A percentile compares a stretch with the other conserved stretches of the same genome.
Conservation (phyloP, 2,797 vertebrate genomes). For the Pteropus rufus region DNA sequence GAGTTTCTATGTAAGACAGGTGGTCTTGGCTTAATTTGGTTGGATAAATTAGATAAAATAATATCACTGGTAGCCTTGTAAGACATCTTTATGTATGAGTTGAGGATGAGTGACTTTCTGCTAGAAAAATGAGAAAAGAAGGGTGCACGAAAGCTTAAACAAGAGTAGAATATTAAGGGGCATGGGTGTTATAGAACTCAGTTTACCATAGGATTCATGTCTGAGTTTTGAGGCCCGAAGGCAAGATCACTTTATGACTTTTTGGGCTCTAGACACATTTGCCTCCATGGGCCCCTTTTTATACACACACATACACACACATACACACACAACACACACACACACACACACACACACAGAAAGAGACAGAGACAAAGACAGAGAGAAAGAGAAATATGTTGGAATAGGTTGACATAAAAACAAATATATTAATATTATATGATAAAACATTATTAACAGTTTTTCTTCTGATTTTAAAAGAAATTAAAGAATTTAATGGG, state of each 20-base stretch:
- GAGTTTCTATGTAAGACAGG: not conserved
- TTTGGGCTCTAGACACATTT: not conserved
- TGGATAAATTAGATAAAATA: not conserved
- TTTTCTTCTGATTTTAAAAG: not conserved
- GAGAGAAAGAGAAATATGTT: not conserved
- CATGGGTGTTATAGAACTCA: not conserved
- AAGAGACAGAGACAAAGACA: not conserved
- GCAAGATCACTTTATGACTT: not conserved
- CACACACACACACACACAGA: not conserved
- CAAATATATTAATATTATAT: not conserved
- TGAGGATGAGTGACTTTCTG: not conserved
- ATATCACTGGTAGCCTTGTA: not conserved
- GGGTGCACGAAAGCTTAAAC: not conserved
- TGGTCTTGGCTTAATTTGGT: not conserved
- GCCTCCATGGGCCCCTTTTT: not conserved
- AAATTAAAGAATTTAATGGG: not conserved
- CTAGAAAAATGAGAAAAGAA: not conserved
- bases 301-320: not conserved
- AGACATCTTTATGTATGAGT: not conserved
- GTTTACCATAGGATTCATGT: not conserved
- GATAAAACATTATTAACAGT: not conserved
- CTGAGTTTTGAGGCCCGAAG: not conserved
- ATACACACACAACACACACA: not conserved
- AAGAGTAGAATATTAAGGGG: not conserved
- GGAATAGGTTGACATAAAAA: not conserved